These are phyloP conservation scores for Saimiri boliviensis DNA, from an alignment of 2,113 vertebrate genomes.

Conservation along the genomic window DNA sequence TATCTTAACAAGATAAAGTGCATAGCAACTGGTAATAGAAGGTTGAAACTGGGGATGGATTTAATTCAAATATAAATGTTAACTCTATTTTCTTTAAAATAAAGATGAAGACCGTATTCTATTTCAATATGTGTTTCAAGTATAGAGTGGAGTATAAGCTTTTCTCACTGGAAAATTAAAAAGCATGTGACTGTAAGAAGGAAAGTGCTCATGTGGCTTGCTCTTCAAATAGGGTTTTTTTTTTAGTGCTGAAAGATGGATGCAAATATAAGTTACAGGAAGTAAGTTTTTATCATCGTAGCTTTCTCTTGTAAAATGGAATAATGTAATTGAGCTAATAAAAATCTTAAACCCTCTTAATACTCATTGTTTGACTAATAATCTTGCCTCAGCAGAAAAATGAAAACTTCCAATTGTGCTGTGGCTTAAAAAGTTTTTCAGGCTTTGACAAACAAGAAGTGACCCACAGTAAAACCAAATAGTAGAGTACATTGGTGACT, in stretches of 20 bases:
- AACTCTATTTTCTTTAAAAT: neutral
- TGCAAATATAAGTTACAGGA: neutral
- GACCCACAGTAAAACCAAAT: neutral
- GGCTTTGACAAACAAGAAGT: neutral
- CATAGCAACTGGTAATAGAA: neutral
- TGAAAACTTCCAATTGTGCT: neutral
- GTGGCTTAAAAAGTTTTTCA: neutral
- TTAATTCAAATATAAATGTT: neutral
- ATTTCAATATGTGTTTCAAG: neutral
- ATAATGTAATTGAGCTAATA: neutral
- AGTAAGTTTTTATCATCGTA: neutral
- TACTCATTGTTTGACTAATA: neutral
- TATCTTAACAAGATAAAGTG: neutral
- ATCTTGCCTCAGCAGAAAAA: neutral
- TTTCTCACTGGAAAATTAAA: neutral
- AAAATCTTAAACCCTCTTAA: neutral
- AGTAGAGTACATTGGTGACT: neutral
- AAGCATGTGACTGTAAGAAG: neutral
- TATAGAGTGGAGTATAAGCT: neutral
- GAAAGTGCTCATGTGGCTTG: neutral
- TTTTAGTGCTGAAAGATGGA: neutral
- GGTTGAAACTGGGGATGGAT: neutral
- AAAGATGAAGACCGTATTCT: neutral
- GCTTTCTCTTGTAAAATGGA: neutral
- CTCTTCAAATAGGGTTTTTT: neutral